Base-by-base conservation (phyloP, 1,140 invertebrate genomes). In the Cyclargus thomasi region DNA sequence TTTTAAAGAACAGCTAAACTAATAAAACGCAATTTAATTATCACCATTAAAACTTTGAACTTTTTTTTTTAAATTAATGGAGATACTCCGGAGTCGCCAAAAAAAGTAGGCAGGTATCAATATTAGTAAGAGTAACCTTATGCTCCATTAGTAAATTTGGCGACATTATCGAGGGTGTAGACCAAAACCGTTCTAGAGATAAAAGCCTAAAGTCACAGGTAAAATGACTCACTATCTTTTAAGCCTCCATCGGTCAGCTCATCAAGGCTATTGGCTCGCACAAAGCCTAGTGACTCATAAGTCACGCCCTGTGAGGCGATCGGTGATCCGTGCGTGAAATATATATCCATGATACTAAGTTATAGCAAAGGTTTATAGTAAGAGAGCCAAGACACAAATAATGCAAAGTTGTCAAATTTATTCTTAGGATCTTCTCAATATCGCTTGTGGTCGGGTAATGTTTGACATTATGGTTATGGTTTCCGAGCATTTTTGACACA, bases 221-320 rank as follows among this genome's bases (percentile, higher is more conserved):
- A 47, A 47, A 47, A 47, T 47, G 39, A 47, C 2, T 47, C 39
- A 47, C 14, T 14, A 47, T 11, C 39, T 8, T 47, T n/a, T 11
- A 16, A 47, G 3, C 14, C 39, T 47, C 10, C 39, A 16, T 16
- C 39, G 11, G 39, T 47, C 39, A 47, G 39, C 39, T 47, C 39
- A 47, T 47, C 39, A 47, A 47, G 39, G 39, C 39, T 47, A 29
- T 29, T 29, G 29, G 29, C 39, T 14, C 10, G 14, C 39, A 47
- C 14, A 47, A 47, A 47, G 39, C 39, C 39, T 47, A 47, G 39
- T 47, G 39, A 47, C 39, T 47, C 39, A 47, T 47, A 47, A 47
- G 39, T 47, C 39, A 47, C 39, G 39, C 39, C 39, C 39, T 47
- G 14, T 47, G 39, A 35, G 3, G 29, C 8, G 29, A 47, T 47